Base-by-base conservation (phyloP, 23 tunicate species). In the Phallusia fumigata region DNA sequence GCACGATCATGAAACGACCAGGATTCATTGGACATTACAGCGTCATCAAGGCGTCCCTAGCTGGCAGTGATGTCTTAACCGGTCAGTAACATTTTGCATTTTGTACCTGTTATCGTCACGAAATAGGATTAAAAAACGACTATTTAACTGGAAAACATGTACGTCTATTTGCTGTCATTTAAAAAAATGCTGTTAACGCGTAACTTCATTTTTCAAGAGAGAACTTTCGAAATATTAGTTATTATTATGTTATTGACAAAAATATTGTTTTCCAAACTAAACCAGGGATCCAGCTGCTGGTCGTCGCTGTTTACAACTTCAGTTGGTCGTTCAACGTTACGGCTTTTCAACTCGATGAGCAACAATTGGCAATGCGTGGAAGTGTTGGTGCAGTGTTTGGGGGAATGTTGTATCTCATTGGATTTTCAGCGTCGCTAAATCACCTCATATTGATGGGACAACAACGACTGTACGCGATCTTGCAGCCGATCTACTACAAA, bases 251-350 rank as follows among this genome's bases (percentile, higher is more conserved):
- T n/a, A n/a, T n/a, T n/a, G 47, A 5, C 47, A 40, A 5, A 10
- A 40, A 40, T 40, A 40, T 40, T 40, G 47, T 3, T 40, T 40
- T 40, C 5, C 10, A n/a, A n/a, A n/a, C n/a, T n/a, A n/a, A 3
- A 3, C 10, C 47, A 40, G 47, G 47, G 8, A 40, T 40, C 47
- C 47, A 40, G 31, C 77, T 74, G 28, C 34, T 74, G 12, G 77
- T 74, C 0, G 77, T 74, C 5, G 77, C 19, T 5, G 31, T 74
- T 19, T 74, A 74, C 77, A 74, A 74, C 77, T 74, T 74, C 77
- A 32, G 31, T 30, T 74, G 77, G 77, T 74, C 77, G 31, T 11
- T 74, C 40, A 74, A 32, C 31, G 22, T 33, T 2, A 74, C 77
- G 34, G 44, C 77, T 74, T 74, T 15, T 1, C 15, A 74, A 11